Conservation (phyloP, 2,113 vertebrate genomes). For the Marcusenius ussheri region DNA sequence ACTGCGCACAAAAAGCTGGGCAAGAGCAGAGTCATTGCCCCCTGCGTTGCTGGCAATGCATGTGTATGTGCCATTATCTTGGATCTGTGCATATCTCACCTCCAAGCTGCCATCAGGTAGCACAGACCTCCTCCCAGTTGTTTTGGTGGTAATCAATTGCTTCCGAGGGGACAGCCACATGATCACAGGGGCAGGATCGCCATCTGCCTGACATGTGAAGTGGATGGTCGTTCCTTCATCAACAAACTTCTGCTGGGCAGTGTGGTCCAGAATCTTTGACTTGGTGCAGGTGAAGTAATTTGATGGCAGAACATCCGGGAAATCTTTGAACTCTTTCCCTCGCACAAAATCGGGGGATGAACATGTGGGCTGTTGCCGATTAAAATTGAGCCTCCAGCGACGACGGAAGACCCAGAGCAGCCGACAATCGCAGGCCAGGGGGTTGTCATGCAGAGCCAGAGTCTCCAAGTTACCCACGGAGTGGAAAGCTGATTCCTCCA, state of each 20-base stretch:
- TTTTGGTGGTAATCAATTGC: conserved; percentile 90
- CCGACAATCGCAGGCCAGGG: conserved; percentile 90
- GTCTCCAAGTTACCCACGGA: conserved; percentile 95
- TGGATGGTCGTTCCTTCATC: conserved; percentile 91
- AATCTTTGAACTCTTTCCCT: conserved; percentile 96
- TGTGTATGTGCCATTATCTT: conserved; percentile 94
- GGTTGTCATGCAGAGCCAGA: conserved; percentile 87
- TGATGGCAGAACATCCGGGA: conserved; percentile 79
- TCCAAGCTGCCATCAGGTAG: conserved; percentile 85
- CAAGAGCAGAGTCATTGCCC: conserved; percentile 87
- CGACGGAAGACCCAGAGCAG: conserved; percentile 95
- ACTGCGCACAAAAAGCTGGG: conserved; percentile 92
- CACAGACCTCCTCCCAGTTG: conserved; percentile 81
- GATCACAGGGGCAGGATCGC: conserved; percentile 81
- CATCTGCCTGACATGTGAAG: conserved; percentile 84
- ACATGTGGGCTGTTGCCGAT: conserved; percentile 86
- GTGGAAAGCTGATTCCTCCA: conserved; percentile 92
- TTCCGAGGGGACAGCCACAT: conserved; percentile 93
- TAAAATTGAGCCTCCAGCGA: conserved; percentile 92
- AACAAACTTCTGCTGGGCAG: conserved; percentile 82
- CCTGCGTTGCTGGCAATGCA: conserved; percentile 93
- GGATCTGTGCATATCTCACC: conserved; percentile 93
- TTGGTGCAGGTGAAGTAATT: conserved; percentile 88
- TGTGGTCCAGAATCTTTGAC: conserved; percentile 84
- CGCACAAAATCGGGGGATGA: conserved; percentile 76